Conservation (phyloP, 2,888 invertebrate genomes). For the Hypomecis punctinalis region DNA sequence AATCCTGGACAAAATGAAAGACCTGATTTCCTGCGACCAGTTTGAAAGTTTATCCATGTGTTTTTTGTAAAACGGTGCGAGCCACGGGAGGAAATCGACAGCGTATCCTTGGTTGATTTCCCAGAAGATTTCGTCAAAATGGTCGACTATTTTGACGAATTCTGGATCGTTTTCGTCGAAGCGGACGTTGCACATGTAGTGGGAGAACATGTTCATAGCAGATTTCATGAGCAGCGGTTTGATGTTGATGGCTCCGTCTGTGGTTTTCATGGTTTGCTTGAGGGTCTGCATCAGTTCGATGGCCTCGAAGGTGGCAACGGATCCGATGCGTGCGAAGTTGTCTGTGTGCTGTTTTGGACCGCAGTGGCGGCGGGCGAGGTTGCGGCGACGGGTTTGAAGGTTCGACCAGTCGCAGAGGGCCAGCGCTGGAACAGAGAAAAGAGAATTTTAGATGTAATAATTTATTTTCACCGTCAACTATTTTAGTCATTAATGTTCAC, state of each 20-base stretch:
- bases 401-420: conserved; percentile 95
- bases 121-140: conserved; percentile 95
- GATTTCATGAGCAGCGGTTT: conserved; percentile 90
- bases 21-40: conserved; percentile 89
- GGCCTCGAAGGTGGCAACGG: conserved; percentile 88
- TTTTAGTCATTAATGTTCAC: too few species aligned
- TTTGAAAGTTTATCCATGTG: conserved; percentile 88
- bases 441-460: too few species aligned
- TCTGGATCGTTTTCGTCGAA: conserved; percentile 87
- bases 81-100: conserved; percentile 93
- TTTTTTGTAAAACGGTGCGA: conserved; percentile 88
- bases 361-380: conserved; percentile 91
- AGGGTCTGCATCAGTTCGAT: conserved; percentile 86
- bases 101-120: conserved; percentile 96
- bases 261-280: conserved; percentile 66
- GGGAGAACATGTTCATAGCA: conserved; percentile 93
- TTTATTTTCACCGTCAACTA: too few species aligned
- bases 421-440: conserved; percentile 87
- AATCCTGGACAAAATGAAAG: conserved; percentile 90
- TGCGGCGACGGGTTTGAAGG: conserved; percentile 91
- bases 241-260: conserved; percentile 80
- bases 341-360: conserved; percentile 91
- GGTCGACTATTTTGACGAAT: conserved; percentile 88
- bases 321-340: conserved; percentile 89
- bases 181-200: conserved; percentile 93